Percentiles rank a stretch among this genome's conserved stretches.
phyloP scores from a whole-genome alignment of 2,113 vertebrate species.

The Corapipo altera region DNA sequence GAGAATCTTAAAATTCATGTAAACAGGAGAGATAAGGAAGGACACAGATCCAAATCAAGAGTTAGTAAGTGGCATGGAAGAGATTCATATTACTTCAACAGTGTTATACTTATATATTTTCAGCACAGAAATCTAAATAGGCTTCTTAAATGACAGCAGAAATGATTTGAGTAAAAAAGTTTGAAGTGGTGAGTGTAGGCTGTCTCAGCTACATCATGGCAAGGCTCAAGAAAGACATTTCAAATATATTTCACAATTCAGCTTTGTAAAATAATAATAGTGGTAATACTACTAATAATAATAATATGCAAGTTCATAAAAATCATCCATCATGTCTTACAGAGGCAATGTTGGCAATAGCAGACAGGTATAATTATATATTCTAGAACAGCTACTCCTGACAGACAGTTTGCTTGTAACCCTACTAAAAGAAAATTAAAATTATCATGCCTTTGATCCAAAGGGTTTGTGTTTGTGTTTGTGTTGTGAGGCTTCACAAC shows the following conservation, averaged over 20 bases:
- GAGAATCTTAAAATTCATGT: neutral
- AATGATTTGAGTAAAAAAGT: neutral
- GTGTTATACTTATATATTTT: neutral
- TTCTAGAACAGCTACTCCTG: neutral
- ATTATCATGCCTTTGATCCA: neutral
- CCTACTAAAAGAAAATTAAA: slow-evolving; percentile 20
- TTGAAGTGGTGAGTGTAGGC: neutral
- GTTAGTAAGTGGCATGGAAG: neutral
- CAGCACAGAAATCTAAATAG: neutral
- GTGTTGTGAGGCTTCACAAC: neutral
- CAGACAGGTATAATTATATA: neutral
- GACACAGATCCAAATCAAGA: neutral
- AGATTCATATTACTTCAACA: neutral
- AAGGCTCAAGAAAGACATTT: neutral
- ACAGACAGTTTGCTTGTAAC: neutral
- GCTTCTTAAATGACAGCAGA: neutral
- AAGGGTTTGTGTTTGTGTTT: neutral
- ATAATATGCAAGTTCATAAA: neutral
- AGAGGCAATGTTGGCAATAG: neutral
- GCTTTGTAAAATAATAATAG: neutral
- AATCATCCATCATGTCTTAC: neutral
- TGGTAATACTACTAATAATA: neutral
- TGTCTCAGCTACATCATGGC: neutral
- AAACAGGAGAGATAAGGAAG: neutral
- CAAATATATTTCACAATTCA: neutral